Base-by-base conservation (phyloP, 2,888 invertebrate species). In the Euclidia mi region DNA sequence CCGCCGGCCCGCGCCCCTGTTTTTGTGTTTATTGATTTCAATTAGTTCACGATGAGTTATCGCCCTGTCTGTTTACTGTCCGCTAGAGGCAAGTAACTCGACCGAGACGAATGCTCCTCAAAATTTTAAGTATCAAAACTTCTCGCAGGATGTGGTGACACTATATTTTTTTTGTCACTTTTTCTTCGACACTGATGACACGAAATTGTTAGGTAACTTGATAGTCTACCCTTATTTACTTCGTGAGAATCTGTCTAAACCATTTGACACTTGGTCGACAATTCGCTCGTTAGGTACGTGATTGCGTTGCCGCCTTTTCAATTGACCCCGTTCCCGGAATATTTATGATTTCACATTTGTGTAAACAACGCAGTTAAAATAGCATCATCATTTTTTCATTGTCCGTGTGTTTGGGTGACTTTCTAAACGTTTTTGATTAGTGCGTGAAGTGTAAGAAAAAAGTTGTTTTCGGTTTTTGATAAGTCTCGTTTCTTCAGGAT, bases 151-250 rank as follows among this genome's bases (percentile, higher is more conserved):
- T 77, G 71, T 72, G 79, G 76, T 78, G 70, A 59, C 61, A 72
- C 43, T 56, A 45, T 62, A 56, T 50, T 61, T 53, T 45, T 44
- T 14, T 18, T 18, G 18, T 38, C 55, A 63, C 59, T 59, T 37
- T 62, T 62, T 51, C 57, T 56, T 47, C 52, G 48, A 40, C 31
- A 38, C 18, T 74, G 75, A 73, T 76, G 73, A 68, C 77, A 65
- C 60, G 45, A 71, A 76, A 78, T 74, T 64, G 68, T 76, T 73
- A 69, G 69, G 81, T 79, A 82, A 85, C 81, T 48, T 53, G 79
- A 83, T 78, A 79, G 65, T 68, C 70, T 32, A 31, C 58, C 57
- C 20, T 51, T 57, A 68, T 65, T 68, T 70, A 51, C 47, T 66
- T 58, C 78, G 81, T 81, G 81, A 62, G 81, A 79, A 72, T 32